Evolutionary conservation across 2,797 vertebrate species (phyloP).

Genomic region (Rhyacichthys aspro): DNA sequence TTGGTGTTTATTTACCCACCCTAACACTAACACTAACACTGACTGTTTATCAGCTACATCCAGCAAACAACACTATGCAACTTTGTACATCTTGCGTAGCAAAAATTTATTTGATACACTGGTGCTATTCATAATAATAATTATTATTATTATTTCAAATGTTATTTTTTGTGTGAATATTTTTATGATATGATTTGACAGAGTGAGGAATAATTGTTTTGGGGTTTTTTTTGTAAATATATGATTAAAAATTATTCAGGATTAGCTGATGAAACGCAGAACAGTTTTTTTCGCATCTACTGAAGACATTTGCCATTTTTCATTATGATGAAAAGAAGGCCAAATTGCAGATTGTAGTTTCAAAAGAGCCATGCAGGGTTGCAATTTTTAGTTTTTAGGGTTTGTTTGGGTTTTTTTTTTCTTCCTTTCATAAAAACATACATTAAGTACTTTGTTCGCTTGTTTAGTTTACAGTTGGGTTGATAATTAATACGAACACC

Average conservation of each 20-base stretch:
- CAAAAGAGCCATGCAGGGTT: constrained; percentile 16
- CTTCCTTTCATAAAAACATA: too few relatives aligned
- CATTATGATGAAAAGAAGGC: neutral
- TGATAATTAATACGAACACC: too few relatives aligned
- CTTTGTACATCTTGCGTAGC: constrained; percentile 92
- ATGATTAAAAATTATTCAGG: constrained; percentile 82
- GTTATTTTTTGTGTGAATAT: constrained; percentile 98
- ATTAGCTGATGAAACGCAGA: constrained; percentile 73
- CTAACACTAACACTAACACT: constrained; percentile 35
- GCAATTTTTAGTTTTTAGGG: too few relatives aligned
- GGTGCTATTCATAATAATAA: constrained; percentile 93
- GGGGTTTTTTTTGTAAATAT: constrained; percentile 93
- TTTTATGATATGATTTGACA: constrained; percentile 82
- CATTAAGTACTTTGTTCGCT: too few relatives aligned
- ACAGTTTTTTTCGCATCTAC: constrained; percentile 40
- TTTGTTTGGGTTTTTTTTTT: too few relatives aligned
- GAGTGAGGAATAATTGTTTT: constrained; percentile 85
- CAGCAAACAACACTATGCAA: constrained; percentile 91
- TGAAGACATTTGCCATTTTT: constrained; percentile 18
- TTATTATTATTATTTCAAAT: constrained; percentile 92
- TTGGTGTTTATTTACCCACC: neutral
- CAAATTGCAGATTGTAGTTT: constrained; percentile 44
- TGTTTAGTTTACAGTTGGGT: too few relatives aligned
- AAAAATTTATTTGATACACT: constrained; percentile 97
- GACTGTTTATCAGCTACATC: constrained; percentile 60